These are phyloP conservation scores for Tetragonula clypearis DNA, from an alignment of 1,140 invertebrate genomes.

Conservation along the genomic window DNA sequence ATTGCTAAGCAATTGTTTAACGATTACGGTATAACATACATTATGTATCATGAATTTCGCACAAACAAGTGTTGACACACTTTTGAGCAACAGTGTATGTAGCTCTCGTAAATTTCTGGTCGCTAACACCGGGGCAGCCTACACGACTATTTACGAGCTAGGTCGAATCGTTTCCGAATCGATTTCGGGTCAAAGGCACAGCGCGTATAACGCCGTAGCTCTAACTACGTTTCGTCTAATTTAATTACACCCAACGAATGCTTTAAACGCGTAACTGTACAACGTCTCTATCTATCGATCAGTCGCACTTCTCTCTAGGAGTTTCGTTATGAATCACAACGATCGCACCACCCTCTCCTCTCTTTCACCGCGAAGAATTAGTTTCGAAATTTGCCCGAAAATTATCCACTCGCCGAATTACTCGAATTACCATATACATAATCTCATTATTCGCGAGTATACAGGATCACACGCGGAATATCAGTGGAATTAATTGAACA, in stretches of 20 bases:
- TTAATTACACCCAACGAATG: not conserved
- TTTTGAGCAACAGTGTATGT: not conserved
- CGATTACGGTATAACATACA: too few species aligned
- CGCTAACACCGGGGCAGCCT: not conserved
- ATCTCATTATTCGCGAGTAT: not conserved
- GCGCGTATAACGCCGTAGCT: not conserved
- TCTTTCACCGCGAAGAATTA: not conserved
- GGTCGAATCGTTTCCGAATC: not conserved
- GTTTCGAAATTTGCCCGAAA: not conserved
- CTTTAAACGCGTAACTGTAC: not conserved
- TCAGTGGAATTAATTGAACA: not conserved
- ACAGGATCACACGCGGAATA: not conserved
- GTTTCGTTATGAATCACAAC: not conserved
- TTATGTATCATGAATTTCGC: too few species aligned
- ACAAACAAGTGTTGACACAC: not conserved
- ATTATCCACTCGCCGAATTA: not conserved
- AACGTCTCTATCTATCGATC: not conserved
- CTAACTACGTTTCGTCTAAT: slow-evolving; percentile 11
- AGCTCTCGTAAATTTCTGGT: not conserved
- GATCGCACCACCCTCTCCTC: too few species aligned
- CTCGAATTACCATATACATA: not conserved
- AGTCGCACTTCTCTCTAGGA: too few species aligned
- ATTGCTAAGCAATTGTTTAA: too few species aligned
- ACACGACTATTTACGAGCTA: not conserved
- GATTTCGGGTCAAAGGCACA: slow-evolving; percentile 11